Conservation (phyloP, 2,888 invertebrate species). For the Tipula vernalis region DNA sequence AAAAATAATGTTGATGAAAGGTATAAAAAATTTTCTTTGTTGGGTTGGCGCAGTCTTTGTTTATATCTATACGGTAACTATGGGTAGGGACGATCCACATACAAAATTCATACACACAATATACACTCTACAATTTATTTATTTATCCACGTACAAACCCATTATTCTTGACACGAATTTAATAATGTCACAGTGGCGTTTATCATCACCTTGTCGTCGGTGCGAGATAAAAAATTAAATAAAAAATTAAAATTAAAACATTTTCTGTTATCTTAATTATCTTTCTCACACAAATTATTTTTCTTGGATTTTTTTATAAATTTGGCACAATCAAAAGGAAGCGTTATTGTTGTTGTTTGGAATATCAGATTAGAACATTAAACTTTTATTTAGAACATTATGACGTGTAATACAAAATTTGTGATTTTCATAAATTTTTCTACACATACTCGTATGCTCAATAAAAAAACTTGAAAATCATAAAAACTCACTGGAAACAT, state of each 20-base stretch:
- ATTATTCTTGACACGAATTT: neutral
- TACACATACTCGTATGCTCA: neutral
- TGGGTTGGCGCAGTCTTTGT: neutral
- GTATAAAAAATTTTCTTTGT: neutral
- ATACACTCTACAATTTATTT: neutral
- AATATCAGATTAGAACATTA: neutral
- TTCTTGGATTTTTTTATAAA: neutral
- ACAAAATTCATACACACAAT: neutral
- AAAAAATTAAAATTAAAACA: neutral
- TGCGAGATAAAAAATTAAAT: neutral
- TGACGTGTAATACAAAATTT: neutral
- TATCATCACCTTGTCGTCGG: neutral
- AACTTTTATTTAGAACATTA: neutral
- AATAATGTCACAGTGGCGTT: neutral
- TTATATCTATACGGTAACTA: neutral
- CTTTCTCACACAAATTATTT: neutral
- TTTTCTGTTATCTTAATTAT: neutral
- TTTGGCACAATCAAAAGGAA: neutral
- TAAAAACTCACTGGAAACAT: neutral
- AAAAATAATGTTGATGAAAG: neutral
- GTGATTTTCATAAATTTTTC: neutral
- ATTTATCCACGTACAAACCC: neutral
- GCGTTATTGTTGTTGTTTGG: neutral
- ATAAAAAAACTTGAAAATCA: neutral
- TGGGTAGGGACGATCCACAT: neutral